Conservation (phyloP, 1,140 invertebrate species). For the Bathynomus jamesi region DNA sequence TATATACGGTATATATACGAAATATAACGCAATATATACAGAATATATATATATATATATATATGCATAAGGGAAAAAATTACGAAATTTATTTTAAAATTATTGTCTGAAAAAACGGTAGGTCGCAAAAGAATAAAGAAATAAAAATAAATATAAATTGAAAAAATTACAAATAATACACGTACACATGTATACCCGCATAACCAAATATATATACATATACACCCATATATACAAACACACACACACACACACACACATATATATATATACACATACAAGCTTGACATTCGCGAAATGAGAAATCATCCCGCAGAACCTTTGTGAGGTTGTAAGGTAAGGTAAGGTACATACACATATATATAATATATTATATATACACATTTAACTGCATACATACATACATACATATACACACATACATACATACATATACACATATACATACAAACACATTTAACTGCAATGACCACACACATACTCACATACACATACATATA, state of each 20-base stretch:
- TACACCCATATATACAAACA: slow-evolving; percentile 15
- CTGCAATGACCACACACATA: background rate
- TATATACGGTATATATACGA: too few relatives aligned
- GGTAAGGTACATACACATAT: too few relatives aligned
- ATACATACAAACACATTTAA: background rate
- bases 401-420: slow-evolving; percentile 1
- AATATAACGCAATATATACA: too few relatives aligned
- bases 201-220: slow-evolving; percentile 11
- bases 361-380: too few relatives aligned
- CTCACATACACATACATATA: background rate
- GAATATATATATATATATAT: slow-evolving; percentile 19
- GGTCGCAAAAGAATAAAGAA: too few relatives aligned
- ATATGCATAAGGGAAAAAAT: too few relatives aligned
- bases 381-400: background rate
- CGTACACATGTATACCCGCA: background rate
- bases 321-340: too few relatives aligned
- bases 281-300: too few relatives aligned
- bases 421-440: background rate
- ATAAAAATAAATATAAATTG: background rate
- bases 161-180: background rate
- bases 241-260: background rate
- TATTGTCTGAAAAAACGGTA: too few relatives aligned
- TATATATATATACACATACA: background rate
- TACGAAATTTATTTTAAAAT: too few relatives aligned
- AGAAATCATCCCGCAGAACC: too few relatives aligned